Conservation (phyloP, 2,888 invertebrate genomes). For the Catocala sponsa region DNA sequence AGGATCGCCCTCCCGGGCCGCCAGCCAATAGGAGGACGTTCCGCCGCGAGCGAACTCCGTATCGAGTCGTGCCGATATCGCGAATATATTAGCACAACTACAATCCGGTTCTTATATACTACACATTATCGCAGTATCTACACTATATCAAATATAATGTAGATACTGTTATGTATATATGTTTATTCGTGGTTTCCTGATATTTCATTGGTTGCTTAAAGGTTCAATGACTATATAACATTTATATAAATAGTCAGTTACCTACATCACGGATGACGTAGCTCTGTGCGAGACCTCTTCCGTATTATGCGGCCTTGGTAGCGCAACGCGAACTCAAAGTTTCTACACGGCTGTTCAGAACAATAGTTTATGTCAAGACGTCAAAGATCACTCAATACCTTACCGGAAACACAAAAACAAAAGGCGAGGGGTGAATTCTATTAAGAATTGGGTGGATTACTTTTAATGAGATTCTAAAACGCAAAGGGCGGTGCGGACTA, state of each 20-base stretch:
- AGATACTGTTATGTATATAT: slow-evolving; percentile 11
- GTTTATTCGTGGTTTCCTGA: slow-evolving; percentile 21
- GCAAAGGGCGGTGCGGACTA: slow-evolving; percentile 63
- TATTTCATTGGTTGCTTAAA: slow-evolving; percentile 51
- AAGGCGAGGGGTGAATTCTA: slow-evolving; percentile 71
- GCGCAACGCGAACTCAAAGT: slow-evolving; percentile 67
- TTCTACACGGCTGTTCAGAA: slow-evolving; percentile 55
- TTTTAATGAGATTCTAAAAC: slow-evolving; percentile 68
- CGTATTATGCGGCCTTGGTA: slow-evolving; percentile 78
- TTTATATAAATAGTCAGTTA: slow-evolving; percentile 30
- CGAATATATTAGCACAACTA: slow-evolving; percentile 80
- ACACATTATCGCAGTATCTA: slow-evolving; percentile 44
- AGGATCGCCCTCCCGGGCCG: slow-evolving; percentile 84
- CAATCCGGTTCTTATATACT: slow-evolving; percentile 48
- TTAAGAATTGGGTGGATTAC: slow-evolving; percentile 78
- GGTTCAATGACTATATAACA: slow-evolving; percentile 51
- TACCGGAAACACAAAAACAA: slow-evolving; percentile 81
- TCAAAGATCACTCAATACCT: slow-evolving; percentile 63
- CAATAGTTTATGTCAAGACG: slow-evolving; percentile 70
- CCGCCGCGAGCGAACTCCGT: slow-evolving; percentile 65
- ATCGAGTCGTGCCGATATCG: slow-evolving; percentile 69
- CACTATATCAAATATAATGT: slow-evolving; percentile 18
- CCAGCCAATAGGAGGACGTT: slow-evolving; percentile 76
- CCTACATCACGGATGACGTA: slow-evolving; percentile 49
- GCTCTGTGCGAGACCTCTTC: slow-evolving; percentile 60